These are phyloP conservation scores for Eupithecia insigniata DNA, from an alignment of 2,888 invertebrate species.

Conservation along the genomic window DNA sequence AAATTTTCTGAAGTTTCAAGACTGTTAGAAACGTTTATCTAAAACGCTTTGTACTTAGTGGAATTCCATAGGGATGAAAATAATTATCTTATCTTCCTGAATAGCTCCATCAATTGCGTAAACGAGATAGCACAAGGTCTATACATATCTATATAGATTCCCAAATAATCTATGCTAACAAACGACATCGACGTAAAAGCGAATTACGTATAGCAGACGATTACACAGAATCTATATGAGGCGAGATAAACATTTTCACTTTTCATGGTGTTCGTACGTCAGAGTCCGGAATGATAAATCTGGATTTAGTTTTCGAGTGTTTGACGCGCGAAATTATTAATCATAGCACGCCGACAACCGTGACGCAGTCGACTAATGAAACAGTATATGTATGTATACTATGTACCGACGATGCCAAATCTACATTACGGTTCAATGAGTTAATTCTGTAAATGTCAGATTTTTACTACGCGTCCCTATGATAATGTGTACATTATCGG, in stretches of 20 bases:
- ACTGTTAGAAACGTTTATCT: neutral
- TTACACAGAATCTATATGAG: slow-evolving; percentile 69
- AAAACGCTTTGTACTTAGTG: neutral
- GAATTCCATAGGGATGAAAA: neutral
- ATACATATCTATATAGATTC: slow-evolving; percentile 1
- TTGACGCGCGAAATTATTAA: slow-evolving; percentile 69
- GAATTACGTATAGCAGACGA: slow-evolving; percentile 63
- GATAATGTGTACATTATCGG: slow-evolving; percentile 21
- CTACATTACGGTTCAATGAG: slow-evolving; percentile 60
- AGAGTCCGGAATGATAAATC: slow-evolving; percentile 66
- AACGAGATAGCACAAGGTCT: slow-evolving; percentile 41
- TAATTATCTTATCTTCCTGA: slow-evolving; percentile 27
- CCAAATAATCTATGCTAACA: slow-evolving; percentile 32
- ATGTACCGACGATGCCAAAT: slow-evolving; percentile 53
- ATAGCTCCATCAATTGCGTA: slow-evolving; percentile 43
- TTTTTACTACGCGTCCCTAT: slow-evolving; percentile 59
- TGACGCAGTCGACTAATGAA: slow-evolving; percentile 55
- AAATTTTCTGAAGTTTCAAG: neutral
- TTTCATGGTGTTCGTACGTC: slow-evolving; percentile 68
- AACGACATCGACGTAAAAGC: slow-evolving; percentile 57
- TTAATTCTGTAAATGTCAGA: slow-evolving; percentile 52
- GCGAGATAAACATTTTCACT: slow-evolving; percentile 64
- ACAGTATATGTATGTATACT: slow-evolving; percentile 30
- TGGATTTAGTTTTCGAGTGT: slow-evolving; percentile 71
- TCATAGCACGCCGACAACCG: slow-evolving; percentile 55